phyloP scores from a whole-genome alignment of 2,113 vertebrate genomes.

The Amazona vittata region DNA sequence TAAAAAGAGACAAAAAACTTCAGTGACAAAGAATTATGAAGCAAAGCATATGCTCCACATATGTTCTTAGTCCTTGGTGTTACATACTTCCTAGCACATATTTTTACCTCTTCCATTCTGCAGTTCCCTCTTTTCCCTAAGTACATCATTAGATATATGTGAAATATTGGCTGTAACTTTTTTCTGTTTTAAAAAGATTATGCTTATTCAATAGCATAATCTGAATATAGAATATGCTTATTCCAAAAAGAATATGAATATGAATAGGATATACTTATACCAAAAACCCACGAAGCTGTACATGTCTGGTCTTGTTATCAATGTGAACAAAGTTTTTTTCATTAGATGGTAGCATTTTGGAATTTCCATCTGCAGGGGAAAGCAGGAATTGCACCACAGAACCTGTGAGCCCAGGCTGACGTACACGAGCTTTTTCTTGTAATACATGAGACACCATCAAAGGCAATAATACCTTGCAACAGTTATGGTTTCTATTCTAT shows the following conservation, averaged over 20 bases:
- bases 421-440: not conserved
- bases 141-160: not conserved
- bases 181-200: not conserved
- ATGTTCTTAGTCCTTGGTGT: not conserved
- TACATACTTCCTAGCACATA: not conserved
- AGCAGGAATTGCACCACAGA: not conserved
- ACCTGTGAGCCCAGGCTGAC: not conserved
- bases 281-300: not conserved
- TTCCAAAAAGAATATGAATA: not conserved
- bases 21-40: not conserved
- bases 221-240: not conserved
- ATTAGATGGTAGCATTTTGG: not conserved
- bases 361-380: not conserved
- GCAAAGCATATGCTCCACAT: not conserved
- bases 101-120: not conserved
- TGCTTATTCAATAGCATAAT: not conserved
- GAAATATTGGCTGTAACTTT: not conserved
- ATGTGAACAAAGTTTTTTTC: not conserved
- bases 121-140: not conserved
- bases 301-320: not conserved
- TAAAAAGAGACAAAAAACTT: not conserved
- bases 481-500: not conserved
- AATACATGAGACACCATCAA: not conserved
- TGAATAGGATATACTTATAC: not conserved
- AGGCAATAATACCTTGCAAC: not conserved